These are phyloP conservation scores for Petaurus breviceps DNA, from an alignment of 2,113 vertebrate species.

Conservation along the genomic window DNA sequence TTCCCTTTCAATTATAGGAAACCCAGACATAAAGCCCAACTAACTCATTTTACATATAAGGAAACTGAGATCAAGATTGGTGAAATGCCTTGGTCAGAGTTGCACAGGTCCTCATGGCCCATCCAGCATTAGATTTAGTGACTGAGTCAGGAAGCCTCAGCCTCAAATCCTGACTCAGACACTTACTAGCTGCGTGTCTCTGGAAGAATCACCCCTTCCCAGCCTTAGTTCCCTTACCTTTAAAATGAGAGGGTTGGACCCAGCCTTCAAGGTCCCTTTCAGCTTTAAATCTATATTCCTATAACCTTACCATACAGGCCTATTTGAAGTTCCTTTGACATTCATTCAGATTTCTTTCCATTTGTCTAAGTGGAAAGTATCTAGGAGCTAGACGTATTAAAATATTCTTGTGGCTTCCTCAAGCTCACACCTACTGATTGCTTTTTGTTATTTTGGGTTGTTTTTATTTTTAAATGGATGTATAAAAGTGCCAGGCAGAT, in stretches of 20 bases:
- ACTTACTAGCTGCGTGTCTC: not conserved
- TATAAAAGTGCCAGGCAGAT: not conserved
- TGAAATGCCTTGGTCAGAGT: not conserved
- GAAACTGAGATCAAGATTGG: not conserved
- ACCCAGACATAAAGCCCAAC: not conserved
- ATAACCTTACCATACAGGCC: not conserved
- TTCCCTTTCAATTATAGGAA: not conserved
- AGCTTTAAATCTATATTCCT: not conserved
- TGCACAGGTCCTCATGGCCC: not conserved
- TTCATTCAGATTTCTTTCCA: not conserved
- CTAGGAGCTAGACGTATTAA: not conserved
- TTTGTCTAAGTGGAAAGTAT: not conserved
- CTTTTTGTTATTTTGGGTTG: not conserved
- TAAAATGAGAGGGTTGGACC: not conserved
- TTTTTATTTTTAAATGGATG: not conserved
- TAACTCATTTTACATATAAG: not conserved
- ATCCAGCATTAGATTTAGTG: not conserved
- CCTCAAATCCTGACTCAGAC: not conserved
- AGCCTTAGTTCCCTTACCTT: not conserved
- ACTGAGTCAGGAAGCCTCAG: not conserved
- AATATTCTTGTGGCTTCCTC: not conserved
- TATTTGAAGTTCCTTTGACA: not conserved
- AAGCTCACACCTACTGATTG: rapidly evolving
- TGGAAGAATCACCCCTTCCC: not conserved
- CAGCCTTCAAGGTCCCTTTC: not conserved